phyloP scores from a whole-genome alignment of 2,888 invertebrate species.

The Euphydryas editha region DNA sequence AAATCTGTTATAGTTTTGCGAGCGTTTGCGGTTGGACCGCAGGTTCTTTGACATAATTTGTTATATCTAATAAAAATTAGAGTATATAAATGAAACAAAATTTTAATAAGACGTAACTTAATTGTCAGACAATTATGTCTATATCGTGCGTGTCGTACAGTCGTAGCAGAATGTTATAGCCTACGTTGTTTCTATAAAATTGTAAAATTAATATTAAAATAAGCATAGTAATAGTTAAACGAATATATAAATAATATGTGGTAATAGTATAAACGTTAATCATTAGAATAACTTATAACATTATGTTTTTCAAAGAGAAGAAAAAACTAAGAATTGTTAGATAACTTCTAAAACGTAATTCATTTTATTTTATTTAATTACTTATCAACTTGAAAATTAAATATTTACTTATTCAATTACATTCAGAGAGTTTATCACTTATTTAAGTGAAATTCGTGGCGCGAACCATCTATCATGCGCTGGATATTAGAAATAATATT shows the following conservation, averaged over 20 bases:
- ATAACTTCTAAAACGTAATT: background rate
- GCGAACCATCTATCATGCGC: constrained; percentile 68
- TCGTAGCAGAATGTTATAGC: too few species aligned
- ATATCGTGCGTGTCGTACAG: too few species aligned
- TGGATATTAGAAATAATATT: constrained; percentile 77
- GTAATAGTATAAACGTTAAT: too few species aligned
- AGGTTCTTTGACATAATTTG: background rate
- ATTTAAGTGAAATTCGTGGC: constrained; percentile 20
- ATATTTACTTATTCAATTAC: constrained; percentile 21
- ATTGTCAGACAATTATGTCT: too few species aligned
- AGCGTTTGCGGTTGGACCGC: background rate
- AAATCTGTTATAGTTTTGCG: constrained; percentile 4
- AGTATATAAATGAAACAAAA: background rate
- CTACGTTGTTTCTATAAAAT: too few species aligned
- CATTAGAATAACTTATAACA: too few species aligned
- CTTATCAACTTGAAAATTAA: background rate
- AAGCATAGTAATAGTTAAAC: too few species aligned
- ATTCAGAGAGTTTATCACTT: constrained; percentile 16
- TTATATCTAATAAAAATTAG: background rate
- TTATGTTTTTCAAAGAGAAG: too few species aligned
- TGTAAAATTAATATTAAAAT: too few species aligned
- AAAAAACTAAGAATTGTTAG: too few species aligned
- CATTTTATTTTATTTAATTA: background rate
- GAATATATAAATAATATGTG: too few species aligned
- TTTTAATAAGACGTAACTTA: too few species aligned